A percentile compares a stretch with the other conserved stretches of the same genome.
phyloP scores from a whole-genome alignment of 2,888 invertebrate species.

The Hirtodrosophila confusa region DNA sequence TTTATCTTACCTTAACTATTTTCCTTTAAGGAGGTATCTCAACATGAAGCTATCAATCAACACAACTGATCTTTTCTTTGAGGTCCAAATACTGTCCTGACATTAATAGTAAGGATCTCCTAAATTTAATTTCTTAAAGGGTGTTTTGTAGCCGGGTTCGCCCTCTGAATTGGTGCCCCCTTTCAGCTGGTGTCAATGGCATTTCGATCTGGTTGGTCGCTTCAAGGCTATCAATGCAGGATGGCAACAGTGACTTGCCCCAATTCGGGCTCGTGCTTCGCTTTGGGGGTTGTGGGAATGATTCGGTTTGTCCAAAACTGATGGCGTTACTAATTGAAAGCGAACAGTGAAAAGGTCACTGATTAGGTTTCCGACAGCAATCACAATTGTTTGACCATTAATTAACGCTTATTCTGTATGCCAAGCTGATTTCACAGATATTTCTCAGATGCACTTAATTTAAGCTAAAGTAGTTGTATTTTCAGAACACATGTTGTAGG shows the following conservation, averaged over 20 bases:
- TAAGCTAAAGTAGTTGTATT: too few species aligned
- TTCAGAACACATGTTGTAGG: too few species aligned
- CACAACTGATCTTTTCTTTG: too few species aligned
- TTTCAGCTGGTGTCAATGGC: slow-evolving; percentile 37
- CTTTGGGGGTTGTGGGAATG: neutral
- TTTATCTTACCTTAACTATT: too few species aligned
- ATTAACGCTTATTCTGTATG: too few species aligned
- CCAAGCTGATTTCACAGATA: too few species aligned
- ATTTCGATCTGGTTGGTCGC: slow-evolving; percentile 45
- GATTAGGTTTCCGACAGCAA: neutral
- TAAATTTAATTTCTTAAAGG: neutral
- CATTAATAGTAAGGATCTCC: too few species aligned
- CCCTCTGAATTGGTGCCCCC: neutral
- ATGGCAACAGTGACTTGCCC: slow-evolving; percentile 1
- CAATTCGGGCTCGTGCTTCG: neutral
- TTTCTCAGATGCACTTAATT: too few species aligned
- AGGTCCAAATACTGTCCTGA: too few species aligned
- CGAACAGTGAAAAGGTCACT: neutral
- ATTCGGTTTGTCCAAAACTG: slow-evolving; percentile 9
- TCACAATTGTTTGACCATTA: too few species aligned
- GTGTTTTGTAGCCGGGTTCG: neutral
- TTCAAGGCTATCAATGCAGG: slow-evolving; percentile 24
- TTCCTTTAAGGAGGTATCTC: neutral
- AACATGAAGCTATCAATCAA: too few species aligned
- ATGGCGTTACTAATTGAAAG: slow-evolving; percentile 36